Percentiles rank a stretch among this genome's conserved stretches.
Conservation (phyloP, 2,797 vertebrate species). For the Poecilia gillii region DNA sequence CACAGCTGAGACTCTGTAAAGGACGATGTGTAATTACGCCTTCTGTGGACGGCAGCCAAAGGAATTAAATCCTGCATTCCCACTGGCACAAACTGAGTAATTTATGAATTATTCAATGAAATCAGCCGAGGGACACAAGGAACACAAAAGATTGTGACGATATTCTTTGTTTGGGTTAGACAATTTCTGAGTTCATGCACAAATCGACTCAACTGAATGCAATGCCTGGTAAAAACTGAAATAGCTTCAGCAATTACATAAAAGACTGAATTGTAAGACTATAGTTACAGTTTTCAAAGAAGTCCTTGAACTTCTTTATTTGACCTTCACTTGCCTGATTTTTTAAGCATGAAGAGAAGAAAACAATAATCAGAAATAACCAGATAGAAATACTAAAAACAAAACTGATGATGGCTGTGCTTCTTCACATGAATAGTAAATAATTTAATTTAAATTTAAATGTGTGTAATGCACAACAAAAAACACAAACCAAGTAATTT, state of each 20-base stretch:
- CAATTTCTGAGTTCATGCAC: not conserved
- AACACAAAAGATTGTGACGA: not conserved
- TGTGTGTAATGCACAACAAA: not conserved
- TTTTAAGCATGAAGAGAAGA: not conserved
- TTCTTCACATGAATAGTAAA: not conserved
- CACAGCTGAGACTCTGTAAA: not conserved
- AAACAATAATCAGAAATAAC: not conserved
- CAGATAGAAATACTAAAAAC: not conserved
- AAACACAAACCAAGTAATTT: no score
- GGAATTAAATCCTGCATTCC: slow-evolving; percentile 4
- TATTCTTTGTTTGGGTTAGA: not conserved
- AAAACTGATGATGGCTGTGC: not conserved
- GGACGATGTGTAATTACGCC: not conserved
- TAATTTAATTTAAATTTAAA: not conserved
- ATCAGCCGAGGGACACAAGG: not conserved
- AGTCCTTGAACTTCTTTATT: not conserved
- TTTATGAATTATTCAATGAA: not conserved
- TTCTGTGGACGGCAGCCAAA: not conserved
- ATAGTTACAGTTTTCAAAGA: not conserved
- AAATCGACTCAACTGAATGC: not conserved
- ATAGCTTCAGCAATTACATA: not conserved
- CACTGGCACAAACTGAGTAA: not conserved
- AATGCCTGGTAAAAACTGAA: not conserved
- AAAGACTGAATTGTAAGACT: not conserved
- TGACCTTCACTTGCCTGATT: not conserved